Evolutionary conservation across 2,888 invertebrate genomes (phyloP).

Genomic region (Trissonchulus latispiculum): DNA sequence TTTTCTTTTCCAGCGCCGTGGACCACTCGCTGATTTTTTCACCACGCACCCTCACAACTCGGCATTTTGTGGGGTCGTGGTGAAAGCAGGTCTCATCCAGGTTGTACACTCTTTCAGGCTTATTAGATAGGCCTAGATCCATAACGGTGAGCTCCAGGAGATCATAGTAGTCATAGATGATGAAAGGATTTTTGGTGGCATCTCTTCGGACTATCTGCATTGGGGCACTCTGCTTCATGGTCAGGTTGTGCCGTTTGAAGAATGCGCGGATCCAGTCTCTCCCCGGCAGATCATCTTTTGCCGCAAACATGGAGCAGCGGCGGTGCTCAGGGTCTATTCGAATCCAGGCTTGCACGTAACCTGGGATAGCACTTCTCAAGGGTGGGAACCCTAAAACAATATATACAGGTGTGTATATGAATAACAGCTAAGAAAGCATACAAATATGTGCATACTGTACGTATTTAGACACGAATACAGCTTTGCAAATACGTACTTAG

Average conservation of each 20-base stretch:
- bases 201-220: neutral
- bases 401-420: too few relatives aligned
- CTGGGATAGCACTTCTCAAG: neutral
- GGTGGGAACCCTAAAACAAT: neutral
- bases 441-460: too few relatives aligned
- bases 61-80: neutral
- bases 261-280: neutral
- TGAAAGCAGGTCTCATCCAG: neutral
- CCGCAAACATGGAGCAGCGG: neutral
- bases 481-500: too few relatives aligned
- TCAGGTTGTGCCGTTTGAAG: neutral
- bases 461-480: too few relatives aligned
- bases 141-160: neutral
- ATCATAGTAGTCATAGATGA: neutral
- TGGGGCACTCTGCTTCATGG: neutral
- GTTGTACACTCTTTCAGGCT: neutral
- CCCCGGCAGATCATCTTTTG: neutral
- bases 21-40: neutral
- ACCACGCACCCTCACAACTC: neutral
- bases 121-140: neutral
- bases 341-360: conserved; percentile 12
- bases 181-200: neutral
- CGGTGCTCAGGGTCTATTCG: neutral
- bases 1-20: neutral
- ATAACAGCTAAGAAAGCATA: too few relatives aligned